phyloP scores from a whole-genome alignment of 2,888 invertebrate genomes.

The Tolmerus cingulatus region DNA sequence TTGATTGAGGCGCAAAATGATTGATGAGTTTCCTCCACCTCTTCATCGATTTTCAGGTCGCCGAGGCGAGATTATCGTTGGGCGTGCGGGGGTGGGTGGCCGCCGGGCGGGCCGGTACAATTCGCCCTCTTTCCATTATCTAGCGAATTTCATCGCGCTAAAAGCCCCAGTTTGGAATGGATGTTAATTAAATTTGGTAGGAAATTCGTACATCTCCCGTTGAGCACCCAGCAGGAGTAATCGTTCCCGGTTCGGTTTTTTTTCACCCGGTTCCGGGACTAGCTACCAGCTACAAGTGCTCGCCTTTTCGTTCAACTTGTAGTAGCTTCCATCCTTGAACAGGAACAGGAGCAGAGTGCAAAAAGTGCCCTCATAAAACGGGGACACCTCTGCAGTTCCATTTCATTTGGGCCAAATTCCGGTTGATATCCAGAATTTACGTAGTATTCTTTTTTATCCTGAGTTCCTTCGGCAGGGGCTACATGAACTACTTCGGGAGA shows the following conservation, averaged over 20 bases:
- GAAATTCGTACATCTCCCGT: constrained; percentile 6
- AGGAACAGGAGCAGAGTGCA: not conserved
- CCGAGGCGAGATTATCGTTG: not conserved
- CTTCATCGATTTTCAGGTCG: not conserved
- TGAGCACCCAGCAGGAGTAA: not conserved
- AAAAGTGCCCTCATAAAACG: not conserved
- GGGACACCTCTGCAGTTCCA: not conserved
- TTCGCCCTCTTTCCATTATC: constrained; percentile 9
- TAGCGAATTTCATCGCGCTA: not conserved
- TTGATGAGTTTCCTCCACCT: constrained; percentile 35
- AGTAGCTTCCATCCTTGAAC: not conserved
- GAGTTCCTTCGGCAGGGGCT: not conserved
- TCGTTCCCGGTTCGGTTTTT: not conserved
- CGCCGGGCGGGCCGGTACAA: not conserved
- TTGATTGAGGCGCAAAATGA: constrained; percentile 46
- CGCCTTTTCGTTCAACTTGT: not conserved
- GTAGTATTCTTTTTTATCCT: not conserved
- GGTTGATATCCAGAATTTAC: not conserved
- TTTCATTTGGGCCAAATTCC: not conserved
- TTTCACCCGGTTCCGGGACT: not conserved
- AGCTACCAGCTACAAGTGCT: not conserved
- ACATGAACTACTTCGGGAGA: not conserved
- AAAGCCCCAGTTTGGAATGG: not conserved
- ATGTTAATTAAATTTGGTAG: constrained; percentile 27
- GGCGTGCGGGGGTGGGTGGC: not conserved